Evolutionary conservation across 2,113 vertebrate genomes (phyloP).

Genomic region (Hipposideros armiger): DNA sequence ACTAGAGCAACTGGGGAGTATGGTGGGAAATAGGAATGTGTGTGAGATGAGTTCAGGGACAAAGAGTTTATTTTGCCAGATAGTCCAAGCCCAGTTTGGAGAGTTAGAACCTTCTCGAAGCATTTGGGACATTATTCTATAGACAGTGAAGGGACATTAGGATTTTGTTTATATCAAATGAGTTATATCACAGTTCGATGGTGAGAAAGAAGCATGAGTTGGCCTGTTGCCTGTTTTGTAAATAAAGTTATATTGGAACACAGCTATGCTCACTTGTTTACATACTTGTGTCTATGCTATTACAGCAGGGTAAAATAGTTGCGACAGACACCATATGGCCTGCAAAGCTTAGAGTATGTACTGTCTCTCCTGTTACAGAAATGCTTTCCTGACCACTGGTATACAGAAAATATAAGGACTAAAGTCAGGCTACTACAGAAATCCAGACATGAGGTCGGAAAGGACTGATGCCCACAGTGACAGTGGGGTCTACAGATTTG

Average conservation of each 20-base stretch:
- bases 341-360: not conserved
- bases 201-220: not conserved
- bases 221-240: not conserved
- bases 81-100: not conserved
- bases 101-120: not conserved
- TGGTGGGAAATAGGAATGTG: not conserved
- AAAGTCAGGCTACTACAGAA: not conserved
- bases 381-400: not conserved
- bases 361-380: not conserved
- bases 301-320: not conserved
- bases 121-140: not conserved
- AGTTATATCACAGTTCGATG: not conserved
- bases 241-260: not conserved
- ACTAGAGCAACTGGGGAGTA: not conserved
- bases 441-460: not conserved
- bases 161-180: not conserved
- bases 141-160: not conserved
- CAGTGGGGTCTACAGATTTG: not conserved
- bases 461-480: not conserved
- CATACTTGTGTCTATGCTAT: not conserved
- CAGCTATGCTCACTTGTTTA: not conserved
- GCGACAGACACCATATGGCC: not conserved
- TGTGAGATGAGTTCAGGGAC: not conserved
- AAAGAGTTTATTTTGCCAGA: not conserved
- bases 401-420: conserved; percentile 1